Conservation (phyloP, 2,113 vertebrate species). For the Halichoerus grypus region DNA sequence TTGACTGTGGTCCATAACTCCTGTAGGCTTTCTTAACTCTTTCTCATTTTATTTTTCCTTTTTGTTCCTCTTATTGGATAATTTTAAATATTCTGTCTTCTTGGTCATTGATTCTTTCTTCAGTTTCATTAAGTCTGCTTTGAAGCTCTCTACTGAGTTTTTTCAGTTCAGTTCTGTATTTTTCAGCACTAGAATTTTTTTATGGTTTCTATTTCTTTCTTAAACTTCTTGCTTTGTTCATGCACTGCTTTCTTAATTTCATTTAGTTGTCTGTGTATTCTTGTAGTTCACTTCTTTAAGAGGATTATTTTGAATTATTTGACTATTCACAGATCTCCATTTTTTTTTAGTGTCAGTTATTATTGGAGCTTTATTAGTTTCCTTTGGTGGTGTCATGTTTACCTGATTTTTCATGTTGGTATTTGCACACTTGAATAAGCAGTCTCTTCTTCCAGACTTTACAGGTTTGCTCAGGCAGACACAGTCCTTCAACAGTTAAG, state of each 20-base stretch:
- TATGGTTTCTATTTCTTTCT: neutral
- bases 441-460: neutral
- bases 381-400: neutral
- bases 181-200: neutral
- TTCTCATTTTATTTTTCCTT: neutral
- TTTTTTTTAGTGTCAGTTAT: neutral
- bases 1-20: neutral
- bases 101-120: neutral
- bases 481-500: neutral
- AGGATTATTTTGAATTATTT: neutral
- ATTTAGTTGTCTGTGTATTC: neutral
- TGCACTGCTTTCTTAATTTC: neutral
- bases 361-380: neutral
- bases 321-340: neutral
- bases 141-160: neutral
- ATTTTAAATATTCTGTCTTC: neutral
- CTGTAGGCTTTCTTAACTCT: neutral
- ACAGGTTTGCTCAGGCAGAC: neutral
- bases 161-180: neutral
- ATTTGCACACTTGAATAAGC: neutral
- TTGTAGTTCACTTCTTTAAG: neutral
- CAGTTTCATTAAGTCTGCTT: neutral
- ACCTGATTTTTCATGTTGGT: neutral
- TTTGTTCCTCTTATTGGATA: neutral
- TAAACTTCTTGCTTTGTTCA: neutral